Conservation (phyloP, 2,113 vertebrate genomes). For the Heptranchias perlo region DNA sequence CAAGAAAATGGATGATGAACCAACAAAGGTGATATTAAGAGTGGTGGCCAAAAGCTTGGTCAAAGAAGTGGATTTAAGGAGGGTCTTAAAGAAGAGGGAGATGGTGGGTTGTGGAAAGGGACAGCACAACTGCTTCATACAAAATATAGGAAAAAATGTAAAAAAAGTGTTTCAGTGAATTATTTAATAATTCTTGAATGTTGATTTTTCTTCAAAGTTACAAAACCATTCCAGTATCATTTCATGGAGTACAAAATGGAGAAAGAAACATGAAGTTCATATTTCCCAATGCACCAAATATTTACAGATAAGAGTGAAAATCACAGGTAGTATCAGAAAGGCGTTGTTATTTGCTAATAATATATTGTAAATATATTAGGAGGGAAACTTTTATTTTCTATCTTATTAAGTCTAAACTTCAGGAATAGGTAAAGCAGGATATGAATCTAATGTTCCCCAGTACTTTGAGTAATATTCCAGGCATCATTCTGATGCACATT, state of each 20-base stretch:
- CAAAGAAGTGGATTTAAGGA: too few relatives aligned
- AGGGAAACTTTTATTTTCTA: neutral
- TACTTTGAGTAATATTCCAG: neutral
- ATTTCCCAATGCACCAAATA: neutral
- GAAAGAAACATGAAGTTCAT: neutral
- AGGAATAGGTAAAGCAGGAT: neutral
- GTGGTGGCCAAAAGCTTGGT: too few relatives aligned
- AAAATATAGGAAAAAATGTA: too few relatives aligned
- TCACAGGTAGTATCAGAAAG: neutral
- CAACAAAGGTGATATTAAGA: too few relatives aligned
- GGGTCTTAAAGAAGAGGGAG: too few relatives aligned
- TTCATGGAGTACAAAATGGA: neutral
- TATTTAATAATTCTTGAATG: neutral
- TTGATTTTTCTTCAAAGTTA: neutral
- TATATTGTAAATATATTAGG: neutral
- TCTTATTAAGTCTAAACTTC: neutral
- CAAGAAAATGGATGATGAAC: too few relatives aligned
- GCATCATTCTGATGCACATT: neutral
- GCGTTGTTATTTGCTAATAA: neutral
- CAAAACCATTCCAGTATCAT: neutral
- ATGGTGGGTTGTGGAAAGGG: too few relatives aligned
- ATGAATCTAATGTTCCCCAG: neutral
- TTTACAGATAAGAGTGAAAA: neutral
- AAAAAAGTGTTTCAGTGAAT: neutral
- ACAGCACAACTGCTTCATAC: too few relatives aligned